These are phyloP conservation scores for Actinernus sp. DNA, from an alignment of 92 coral and sea anemone species.

Conservation along the genomic window DNA sequence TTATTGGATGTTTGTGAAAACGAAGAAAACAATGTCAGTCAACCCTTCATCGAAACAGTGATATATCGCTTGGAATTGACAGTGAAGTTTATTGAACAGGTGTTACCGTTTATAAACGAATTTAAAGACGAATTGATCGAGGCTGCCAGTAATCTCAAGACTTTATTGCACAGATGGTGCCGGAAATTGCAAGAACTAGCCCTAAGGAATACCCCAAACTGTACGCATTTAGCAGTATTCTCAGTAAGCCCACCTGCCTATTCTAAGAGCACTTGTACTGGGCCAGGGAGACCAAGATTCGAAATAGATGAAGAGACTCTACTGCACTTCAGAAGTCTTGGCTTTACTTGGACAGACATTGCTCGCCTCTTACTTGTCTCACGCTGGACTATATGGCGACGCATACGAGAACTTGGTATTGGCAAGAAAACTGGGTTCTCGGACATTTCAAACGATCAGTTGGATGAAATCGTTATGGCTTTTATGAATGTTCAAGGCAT, in stretches of 20 bases:
- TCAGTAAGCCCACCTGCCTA: slow-evolving; percentile 41
- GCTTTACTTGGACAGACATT: slow-evolving; percentile 74
- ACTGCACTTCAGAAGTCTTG: slow-evolving; percentile 65
- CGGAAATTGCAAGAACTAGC: slow-evolving; percentile 59
- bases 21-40: no score
- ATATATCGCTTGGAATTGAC: slow-evolving; percentile 46
- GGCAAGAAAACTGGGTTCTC: slow-evolving; percentile 59
- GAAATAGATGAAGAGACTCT: slow-evolving; percentile 68
- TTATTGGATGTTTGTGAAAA: no score
- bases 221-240: slow-evolving; percentile 67
- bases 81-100: slow-evolving; percentile 47
- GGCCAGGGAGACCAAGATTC: slow-evolving; percentile 65
- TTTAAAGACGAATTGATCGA: slow-evolving; percentile 40
- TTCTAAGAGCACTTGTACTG: slow-evolving; percentile 8
- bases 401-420: slow-evolving; percentile 67
- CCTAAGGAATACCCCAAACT: slow-evolving; percentile 50
- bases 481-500: slow-evolving; percentile 68
- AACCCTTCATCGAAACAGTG: no score
- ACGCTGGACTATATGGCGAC: slow-evolving; percentile 76
- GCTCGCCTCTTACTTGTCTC: slow-evolving; percentile 69
- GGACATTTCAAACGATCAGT: slow-evolving; percentile 44
- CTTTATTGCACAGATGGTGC: slow-evolving; percentile 59
- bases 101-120: slow-evolving; percentile 54
- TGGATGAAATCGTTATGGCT: slow-evolving; percentile 54
- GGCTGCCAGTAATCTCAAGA: slow-evolving; percentile 28